These are phyloP conservation scores for Lordiphosa andalusiaca DNA, from an alignment of 2,888 invertebrate genomes.

Conservation along the genomic window DNA sequence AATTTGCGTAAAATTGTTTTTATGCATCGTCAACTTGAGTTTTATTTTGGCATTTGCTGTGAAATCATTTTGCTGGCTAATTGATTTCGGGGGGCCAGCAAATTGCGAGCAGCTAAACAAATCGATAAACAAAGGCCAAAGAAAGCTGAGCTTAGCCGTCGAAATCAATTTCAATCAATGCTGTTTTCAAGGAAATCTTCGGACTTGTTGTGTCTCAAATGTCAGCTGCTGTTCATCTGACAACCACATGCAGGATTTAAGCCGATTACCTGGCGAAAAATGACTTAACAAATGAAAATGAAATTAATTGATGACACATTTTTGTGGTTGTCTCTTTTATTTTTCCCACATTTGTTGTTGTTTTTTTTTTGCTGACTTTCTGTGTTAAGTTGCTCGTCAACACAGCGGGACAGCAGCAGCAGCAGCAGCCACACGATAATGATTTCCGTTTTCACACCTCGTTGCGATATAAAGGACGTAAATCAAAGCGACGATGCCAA, in stretches of 20 bases:
- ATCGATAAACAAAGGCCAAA: no score
- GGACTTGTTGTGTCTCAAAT: no score
- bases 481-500: conserved; percentile 46
- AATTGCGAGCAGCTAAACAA: no score
- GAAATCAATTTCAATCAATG: no score
- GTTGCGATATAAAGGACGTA: conserved; percentile 33
- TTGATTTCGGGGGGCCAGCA: conserved; percentile 18
- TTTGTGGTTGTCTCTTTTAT: conserved; percentile 2
- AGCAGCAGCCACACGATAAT: conserved; percentile 42
- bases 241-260: no score
- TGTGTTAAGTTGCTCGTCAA: conserved; percentile 13
- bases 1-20: conserved; percentile 35
- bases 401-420: conserved; percentile 7
- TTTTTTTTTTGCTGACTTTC: background rate
- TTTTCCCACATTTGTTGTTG: no score
- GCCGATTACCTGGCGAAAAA: no score
- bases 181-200: no score
- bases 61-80: conserved; percentile 12
- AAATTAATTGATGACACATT: conserved; percentile 5
- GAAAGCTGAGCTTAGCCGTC: no score
- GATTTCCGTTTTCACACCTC: conserved; percentile 66
- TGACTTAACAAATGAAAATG: background rate
- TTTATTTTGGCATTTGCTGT: conserved; percentile 16
- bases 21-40: conserved; percentile 36
- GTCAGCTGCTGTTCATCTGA: no score